Evolutionary conservation across 2,113 vertebrate genomes (phyloP).

Genomic region (Misgurnus anguillicaudatus): DNA sequence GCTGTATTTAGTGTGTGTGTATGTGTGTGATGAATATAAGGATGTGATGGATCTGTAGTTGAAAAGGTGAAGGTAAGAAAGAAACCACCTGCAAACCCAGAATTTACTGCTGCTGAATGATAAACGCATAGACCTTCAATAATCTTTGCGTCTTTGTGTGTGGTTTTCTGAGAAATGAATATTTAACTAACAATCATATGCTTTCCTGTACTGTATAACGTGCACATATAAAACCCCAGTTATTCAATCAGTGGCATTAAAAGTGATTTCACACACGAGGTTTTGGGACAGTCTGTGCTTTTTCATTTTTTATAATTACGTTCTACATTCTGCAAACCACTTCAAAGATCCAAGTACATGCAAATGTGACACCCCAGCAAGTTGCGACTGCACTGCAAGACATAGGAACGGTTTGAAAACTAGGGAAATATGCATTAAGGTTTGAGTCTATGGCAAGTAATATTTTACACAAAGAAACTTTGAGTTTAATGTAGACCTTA

Average conservation of each 20-base stretch:
- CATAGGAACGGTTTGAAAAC: background rate
- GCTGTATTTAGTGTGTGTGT: background rate
- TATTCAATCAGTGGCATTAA: no score
- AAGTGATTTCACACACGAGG: no score
- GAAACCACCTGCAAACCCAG: constrained; percentile 64
- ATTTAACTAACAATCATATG: no score
- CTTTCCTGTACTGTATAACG: no score
- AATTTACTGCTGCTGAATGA: constrained; percentile 54
- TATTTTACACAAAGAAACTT: background rate
- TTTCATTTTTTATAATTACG: background rate
- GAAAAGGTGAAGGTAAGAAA: constrained; percentile 63
- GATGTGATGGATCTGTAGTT: constrained; percentile 9
- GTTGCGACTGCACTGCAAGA: background rate
- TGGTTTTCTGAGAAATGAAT: background rate
- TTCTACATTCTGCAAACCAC: background rate
- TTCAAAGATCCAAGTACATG: background rate
- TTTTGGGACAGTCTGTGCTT: no score
- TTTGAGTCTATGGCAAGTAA: background rate
- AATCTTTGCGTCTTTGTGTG: background rate
- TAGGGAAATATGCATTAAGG: background rate
- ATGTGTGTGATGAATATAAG: background rate
- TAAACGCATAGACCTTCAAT: constrained; percentile 23
- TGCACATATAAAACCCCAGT: no score
- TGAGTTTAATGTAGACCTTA: no score
- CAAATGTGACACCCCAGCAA: background rate